Evolutionary conservation across 2,888 invertebrate species (phyloP), one percentile per base, ranked within the genome.

Genomic region (Calameuta pallipes): DNA sequence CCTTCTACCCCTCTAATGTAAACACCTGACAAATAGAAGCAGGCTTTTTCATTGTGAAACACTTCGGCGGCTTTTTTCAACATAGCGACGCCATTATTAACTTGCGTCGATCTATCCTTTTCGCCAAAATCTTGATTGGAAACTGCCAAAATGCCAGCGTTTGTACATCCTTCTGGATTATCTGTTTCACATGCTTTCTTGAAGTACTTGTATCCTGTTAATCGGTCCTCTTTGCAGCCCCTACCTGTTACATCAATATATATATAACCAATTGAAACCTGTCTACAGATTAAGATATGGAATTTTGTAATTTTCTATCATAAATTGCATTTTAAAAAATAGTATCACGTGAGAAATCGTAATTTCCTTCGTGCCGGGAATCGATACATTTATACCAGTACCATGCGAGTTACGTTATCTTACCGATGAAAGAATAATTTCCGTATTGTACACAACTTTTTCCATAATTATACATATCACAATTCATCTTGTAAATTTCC

Each of bases 401-500:
- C 23, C 56, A 56, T 56, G 23, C 56, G 56, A 56, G 87, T 69
- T 30, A 11, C 4, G 91, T 91, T 70, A 95, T 95, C 90, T 94
- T 94, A 75, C 97, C 97, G 3, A 95, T 85, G 80, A 95, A 90
- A 73, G 93, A 92, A 84, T 95, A 96, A 87, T 95, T 96, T 3
- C 96, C 99, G 90, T 94, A 96, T 92, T 98, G 98, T 83, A 95
- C 94, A 91, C 99, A 99, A 88, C 98, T 98, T 89, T 95, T 96
- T 9, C 95, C 95, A 90, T 94, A 97, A 81, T 96, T 95, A 86
- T 95, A 95, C 80, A 97, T 96, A 88, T 98, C 96, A 91, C 99
- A 99, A 91, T 98, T 99, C 73, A 94, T 94, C 92, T 96, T 95
- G 90, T 95, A 99, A 11, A 98, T 94, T 86, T 94, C 95, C 0